These are phyloP conservation scores for Anagrus nilaparvatae DNA, from an alignment of 1,140 invertebrate species.

Conservation along the genomic window DNA sequence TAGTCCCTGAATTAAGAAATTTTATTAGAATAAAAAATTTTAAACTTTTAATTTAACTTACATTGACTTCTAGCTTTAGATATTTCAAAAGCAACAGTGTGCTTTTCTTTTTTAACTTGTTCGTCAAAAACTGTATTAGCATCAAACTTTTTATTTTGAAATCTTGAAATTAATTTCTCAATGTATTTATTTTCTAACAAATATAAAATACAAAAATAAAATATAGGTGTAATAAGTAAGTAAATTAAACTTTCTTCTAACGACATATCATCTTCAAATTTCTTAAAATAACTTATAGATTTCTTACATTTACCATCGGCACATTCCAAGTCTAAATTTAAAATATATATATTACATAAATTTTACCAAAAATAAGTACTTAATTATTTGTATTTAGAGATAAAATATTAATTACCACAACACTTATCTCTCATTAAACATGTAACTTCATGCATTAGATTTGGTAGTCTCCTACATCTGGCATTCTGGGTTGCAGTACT, in stretches of 20 bases:
- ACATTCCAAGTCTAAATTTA: slow-evolving; percentile 25
- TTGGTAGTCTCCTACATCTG: slow-evolving; percentile 30
- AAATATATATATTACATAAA: no score
- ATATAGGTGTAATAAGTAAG: slow-evolving; percentile 24
- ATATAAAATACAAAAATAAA: slow-evolving; percentile 31
- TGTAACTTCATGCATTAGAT: slow-evolving; percentile 19
- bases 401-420: slow-evolving; percentile 23
- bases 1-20: not conserved
- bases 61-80: slow-evolving; percentile 24
- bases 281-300: slow-evolving; percentile 25
- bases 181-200: slow-evolving; percentile 29
- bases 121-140: slow-evolving; percentile 27
- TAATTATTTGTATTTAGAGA: not conserved
- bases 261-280: slow-evolving; percentile 24
- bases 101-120: slow-evolving; percentile 34
- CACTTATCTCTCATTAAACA: slow-evolving; percentile 23
- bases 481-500: slow-evolving; percentile 27
- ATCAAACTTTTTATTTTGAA: slow-evolving; percentile 19
- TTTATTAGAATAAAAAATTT: no score
- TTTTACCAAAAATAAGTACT: no score
- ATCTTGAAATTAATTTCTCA: slow-evolving; percentile 19
- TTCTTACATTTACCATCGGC: slow-evolving; percentile 27
- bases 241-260: slow-evolving; percentile 29
- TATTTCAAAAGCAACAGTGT: slow-evolving; percentile 27
- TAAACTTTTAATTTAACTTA: no score